Conservation (phyloP, 2,797 vertebrate genomes). For the Hypotaenidia philippensis region DNA sequence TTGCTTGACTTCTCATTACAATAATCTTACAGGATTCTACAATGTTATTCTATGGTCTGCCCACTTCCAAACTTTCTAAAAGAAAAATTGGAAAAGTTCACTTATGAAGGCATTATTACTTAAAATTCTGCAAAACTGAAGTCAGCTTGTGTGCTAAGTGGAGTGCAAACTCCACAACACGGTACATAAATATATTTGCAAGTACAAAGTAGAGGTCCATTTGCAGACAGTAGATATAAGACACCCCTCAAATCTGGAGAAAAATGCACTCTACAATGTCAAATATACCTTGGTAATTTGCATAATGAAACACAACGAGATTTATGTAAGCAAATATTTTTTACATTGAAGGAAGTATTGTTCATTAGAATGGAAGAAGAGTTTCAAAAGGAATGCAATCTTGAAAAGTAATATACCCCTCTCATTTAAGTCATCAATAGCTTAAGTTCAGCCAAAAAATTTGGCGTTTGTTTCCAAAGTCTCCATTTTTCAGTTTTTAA, state of each 20-base stretch:
- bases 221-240: background rate
- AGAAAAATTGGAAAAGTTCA: background rate
- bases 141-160: background rate
- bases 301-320: background rate
- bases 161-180: background rate
- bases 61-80: background rate
- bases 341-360: background rate
- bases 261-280: background rate
- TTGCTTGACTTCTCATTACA: constrained; percentile 21
- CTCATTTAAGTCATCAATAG: background rate
- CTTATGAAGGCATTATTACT: background rate
- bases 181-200: background rate
- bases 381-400: background rate
- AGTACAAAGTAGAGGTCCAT: background rate
- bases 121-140: background rate
- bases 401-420: background rate
- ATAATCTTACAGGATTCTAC: background rate
- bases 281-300: background rate
- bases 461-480: background rate
- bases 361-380: background rate
- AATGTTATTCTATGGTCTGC: background rate
- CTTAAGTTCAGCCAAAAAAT: background rate
- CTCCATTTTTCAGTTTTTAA: background rate
- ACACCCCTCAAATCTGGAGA: background rate
- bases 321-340: background rate